Evolutionary conservation across 2,113 vertebrate species (phyloP), one percentile per base, ranked within the genome.

Genomic region (Nycticorax nycticorax): DNA sequence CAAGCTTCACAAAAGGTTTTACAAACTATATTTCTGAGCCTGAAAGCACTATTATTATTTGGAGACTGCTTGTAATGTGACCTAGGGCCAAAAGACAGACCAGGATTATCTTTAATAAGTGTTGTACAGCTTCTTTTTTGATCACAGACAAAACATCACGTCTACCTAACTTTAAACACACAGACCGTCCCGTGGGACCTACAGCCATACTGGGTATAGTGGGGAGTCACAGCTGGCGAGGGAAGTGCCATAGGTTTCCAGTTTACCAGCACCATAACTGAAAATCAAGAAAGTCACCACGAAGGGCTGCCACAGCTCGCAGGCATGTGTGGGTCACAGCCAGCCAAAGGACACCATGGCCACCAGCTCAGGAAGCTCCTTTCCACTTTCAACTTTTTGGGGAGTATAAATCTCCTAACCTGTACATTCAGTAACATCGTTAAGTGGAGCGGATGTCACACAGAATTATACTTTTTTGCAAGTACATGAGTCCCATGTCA

Each of bases 311-410:
- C 12, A 10, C 8, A 39, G 13, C 8, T 43, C 76, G 20, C 30
- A 73, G 52, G 4, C 4, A 0, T 17, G 3, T 6, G 2, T 1
- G 24, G 39, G 28, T 28, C 63, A 33, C 12, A 37, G 32, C 33
- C 35, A 14, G 8, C 53, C 8, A 3, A 41, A 55, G 47, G 41
- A 28, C 1, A 1, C 0, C n/a, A 9, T 0, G 3, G 16, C 32
- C 45, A 32, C 27, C 20, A 0, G 14, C 45, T 37, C 39, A 11
- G 12, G 47, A 68, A 68, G 22, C 8, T 81, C 28, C 26, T 74
- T 35, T 82, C n/a, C 62, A 11, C 53, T 63, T 55, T 22, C 50
- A 47, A 0, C 15, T 32, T 37, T 50, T 10, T 3, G 47, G 79
- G 52, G 69, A 59, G 9, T 0, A 4, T 2, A 27, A 88, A 91